These are phyloP conservation scores for Smutsia temminckii DNA, from an alignment of 2,797 vertebrate genomes.

Conservation along the genomic window DNA sequence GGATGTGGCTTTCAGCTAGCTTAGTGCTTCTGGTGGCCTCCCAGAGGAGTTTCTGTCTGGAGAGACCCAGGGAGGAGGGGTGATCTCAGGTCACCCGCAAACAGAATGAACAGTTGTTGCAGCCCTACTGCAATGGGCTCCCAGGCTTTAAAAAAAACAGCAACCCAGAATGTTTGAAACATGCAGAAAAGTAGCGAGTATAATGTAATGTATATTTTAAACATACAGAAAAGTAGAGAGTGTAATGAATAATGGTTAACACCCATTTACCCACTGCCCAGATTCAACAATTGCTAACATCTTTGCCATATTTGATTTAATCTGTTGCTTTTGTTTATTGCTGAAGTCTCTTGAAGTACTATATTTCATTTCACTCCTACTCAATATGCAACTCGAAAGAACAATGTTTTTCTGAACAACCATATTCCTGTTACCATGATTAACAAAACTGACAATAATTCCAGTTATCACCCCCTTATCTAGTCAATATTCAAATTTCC, in stretches of 20 bases:
- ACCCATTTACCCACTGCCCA: background rate
- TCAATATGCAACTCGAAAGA: background rate
- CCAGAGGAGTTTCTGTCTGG: background rate
- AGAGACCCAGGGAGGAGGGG: background rate
- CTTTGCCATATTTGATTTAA: background rate
- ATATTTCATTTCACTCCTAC: background rate
- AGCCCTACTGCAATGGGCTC: background rate
- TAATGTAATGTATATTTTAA: background rate
- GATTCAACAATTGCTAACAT: background rate
- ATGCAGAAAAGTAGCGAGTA: background rate
- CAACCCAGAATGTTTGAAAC: background rate
- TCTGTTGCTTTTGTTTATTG: background rate
- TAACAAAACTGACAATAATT: background rate
- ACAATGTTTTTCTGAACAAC: background rate
- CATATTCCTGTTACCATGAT: background rate
- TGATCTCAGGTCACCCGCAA: background rate
- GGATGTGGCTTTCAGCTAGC: background rate
- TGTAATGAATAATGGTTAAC: background rate
- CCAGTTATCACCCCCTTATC: background rate
- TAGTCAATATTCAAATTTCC: background rate
- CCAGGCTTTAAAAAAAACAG: background rate
- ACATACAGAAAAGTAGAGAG: background rate
- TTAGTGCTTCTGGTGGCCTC: background rate
- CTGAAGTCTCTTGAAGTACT: background rate
- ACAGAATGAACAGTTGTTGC: background rate